These are phyloP conservation scores for Lophius americanus DNA, from an alignment of 2,797 vertebrate genomes.

Conservation along the genomic window DNA sequence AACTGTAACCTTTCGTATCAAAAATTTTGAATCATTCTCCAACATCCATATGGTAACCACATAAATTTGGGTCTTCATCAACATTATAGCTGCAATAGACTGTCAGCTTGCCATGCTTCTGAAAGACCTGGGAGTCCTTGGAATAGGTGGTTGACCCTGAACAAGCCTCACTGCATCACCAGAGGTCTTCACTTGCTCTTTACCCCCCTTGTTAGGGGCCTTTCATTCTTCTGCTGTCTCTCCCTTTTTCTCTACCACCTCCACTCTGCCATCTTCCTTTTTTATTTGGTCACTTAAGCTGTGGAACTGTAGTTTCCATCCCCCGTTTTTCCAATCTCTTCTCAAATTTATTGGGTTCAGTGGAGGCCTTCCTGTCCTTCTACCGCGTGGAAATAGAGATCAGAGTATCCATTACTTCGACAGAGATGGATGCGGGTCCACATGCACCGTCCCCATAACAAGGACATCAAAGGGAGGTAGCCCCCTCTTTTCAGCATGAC, in stretches of 20 bases:
- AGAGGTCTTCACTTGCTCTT: conserved; percentile 68
- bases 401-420: conserved; percentile 89
- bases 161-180: conserved; percentile 71
- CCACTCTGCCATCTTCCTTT: conserved; percentile 74
- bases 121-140: conserved; percentile 76
- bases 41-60: conserved; percentile 78
- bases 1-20: conserved; percentile 71
- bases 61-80: conserved; percentile 82
- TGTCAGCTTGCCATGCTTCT: conserved; percentile 67
- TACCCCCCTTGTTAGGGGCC: conserved; percentile 51
- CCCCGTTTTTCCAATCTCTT: conserved; percentile 88
- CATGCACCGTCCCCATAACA: conserved; percentile 82
- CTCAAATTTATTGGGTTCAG: conserved; percentile 91
- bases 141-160: conserved; percentile 76
- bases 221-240: conserved; percentile 67
- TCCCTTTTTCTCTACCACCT: conserved; percentile 64
- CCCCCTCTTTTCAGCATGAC: conserved; percentile 86
- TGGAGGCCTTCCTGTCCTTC: conserved; percentile 88
- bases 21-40: conserved; percentile 69
- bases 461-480: conserved; percentile 87
- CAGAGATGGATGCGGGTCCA: conserved; percentile 88
- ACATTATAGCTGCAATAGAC: conserved; percentile 73
- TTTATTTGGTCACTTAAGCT: conserved; percentile 87
- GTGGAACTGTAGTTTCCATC: conserved; percentile 81
- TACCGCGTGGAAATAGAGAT: conserved; percentile 86